Evolutionary conservation across 1,140 invertebrate species (phyloP).

Genomic region (Bombyx mandarina): DNA sequence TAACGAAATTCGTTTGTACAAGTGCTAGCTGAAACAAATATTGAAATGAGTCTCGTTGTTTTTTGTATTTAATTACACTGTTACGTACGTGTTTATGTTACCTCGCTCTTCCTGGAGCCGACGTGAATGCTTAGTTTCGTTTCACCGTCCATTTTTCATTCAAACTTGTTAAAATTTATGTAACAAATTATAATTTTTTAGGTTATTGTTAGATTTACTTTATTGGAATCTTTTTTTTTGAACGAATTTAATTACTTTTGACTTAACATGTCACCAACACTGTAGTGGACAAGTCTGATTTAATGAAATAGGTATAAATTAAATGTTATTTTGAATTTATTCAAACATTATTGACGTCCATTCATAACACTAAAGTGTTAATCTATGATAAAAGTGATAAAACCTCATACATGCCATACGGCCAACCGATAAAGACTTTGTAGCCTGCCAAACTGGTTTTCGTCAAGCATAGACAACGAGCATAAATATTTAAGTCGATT

Average conservation of each 20-base stretch:
- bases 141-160: constrained; percentile 40
- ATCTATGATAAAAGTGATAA: too few relatives aligned
- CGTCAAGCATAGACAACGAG: too few relatives aligned
- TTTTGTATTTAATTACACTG: background rate
- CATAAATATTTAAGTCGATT: too few relatives aligned
- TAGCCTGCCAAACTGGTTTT: too few relatives aligned
- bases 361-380: too few relatives aligned
- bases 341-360: background rate
- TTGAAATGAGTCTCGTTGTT: background rate
- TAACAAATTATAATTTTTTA: constrained; percentile 8
- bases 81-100: constrained; percentile 15
- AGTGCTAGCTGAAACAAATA: background rate
- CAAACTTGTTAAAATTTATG: constrained; percentile 18
- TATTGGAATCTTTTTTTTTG: too few relatives aligned
- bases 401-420: too few relatives aligned
- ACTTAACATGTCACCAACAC: constrained; percentile 53
- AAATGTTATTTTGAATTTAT: constrained; percentile 1
- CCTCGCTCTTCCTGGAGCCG: constrained; percentile 64
- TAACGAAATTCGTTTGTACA: background rate
- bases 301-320: constrained; percentile 17
- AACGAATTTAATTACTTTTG: too few relatives aligned
- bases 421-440: too few relatives aligned
- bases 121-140: constrained; percentile 48
- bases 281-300: constrained; percentile 51
- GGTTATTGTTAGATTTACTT: background rate